Percentiles rank a stretch among this genome's conserved stretches.
Evolutionary conservation across 2,113 vertebrate genomes (phyloP).

Genomic region (Petromus typicus): DNA sequence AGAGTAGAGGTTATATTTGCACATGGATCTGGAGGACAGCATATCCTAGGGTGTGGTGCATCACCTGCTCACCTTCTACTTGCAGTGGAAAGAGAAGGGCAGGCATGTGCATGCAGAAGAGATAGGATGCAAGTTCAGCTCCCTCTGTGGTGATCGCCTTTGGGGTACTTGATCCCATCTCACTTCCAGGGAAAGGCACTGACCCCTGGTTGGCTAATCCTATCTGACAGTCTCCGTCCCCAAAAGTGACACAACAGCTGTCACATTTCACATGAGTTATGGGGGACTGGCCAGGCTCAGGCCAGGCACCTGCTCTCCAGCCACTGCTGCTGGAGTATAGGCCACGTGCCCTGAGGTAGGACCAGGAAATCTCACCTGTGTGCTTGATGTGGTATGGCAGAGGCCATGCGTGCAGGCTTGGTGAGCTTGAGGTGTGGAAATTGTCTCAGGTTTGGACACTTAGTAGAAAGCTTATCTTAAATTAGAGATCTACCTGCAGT

Average conservation of each 20-base stretch:
- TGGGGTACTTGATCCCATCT: not conserved
- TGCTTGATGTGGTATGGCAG: not conserved
- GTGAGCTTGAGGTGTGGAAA: not conserved
- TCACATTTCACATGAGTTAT: not conserved
- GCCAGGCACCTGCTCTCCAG: not conserved
- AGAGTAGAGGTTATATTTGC: not conserved
- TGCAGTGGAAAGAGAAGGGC: too few species aligned
- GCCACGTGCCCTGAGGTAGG: not conserved
- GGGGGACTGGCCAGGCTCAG: not conserved
- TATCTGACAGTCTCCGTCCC: too few species aligned
- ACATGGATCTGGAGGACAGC: not conserved
- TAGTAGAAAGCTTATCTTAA: too few species aligned
- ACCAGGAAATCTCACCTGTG: too few species aligned
- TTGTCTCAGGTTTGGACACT: not conserved
- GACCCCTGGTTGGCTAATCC: not conserved
- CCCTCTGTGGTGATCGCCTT: too few species aligned
- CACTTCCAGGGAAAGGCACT: not conserved
- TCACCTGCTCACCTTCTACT: too few species aligned
- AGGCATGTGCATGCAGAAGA: not conserved
- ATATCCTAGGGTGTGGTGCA: rapidly evolving
- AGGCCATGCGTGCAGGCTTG: not conserved
- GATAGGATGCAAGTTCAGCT: not conserved
- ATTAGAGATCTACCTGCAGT: not conserved
- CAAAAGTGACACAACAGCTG: not conserved
- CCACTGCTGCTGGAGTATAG: too few species aligned